Evolutionary conservation across 2,888 invertebrate genomes (phyloP), one percentile per base, ranked within the genome.

Genomic region (Orthonevra nobilis): DNA sequence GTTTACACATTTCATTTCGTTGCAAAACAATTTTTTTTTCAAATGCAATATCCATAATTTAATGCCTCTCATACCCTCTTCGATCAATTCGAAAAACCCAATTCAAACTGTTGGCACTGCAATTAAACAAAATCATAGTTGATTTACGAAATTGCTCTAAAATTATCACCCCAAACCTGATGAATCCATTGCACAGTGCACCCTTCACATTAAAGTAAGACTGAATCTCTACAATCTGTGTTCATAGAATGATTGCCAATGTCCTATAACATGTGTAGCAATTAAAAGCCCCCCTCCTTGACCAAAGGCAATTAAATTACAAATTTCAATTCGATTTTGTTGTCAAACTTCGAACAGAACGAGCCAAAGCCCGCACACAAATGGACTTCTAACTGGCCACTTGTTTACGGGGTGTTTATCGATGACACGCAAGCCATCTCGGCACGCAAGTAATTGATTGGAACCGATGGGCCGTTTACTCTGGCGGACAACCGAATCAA

Each of bases 391-490:
- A 50, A 73, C 61, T 60, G 66, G 38, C 73, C 66, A 79, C 79
- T 79, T 79, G 79, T 79, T 60, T 66, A 79, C 61, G 79, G 79
- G 79, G 79, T 79, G 73, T 79, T 79, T 79, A 79, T 79, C 73
- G 79, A 73, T 61, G 54, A 54, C 79, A 79, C 73, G 73, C 73
- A 73, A 63, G 52, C 32, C 42, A 58, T 60, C 40, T 48, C 52
- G 48, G 54, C 79, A 79, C 73, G 79, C 73, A 73, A 61, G 54
- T 73, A 79, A 79, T 79, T 68, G 79, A 79, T 79, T 79, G 79
- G 73, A 79, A 73, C 79, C 79, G 48, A 79, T 79, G 66, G n/a
- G 73, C 32, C 79, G 48, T 61, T 68, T 79, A 66, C 48, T 54
- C 19, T 17, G 54, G 66, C 32, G 73, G 73, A 54, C 66, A 79